A percentile compares a stretch with the other conserved stretches of the same genome.
Conservation (phyloP, 2,113 vertebrate genomes). For the Sinocyclocheilus maitianheensis region DNA sequence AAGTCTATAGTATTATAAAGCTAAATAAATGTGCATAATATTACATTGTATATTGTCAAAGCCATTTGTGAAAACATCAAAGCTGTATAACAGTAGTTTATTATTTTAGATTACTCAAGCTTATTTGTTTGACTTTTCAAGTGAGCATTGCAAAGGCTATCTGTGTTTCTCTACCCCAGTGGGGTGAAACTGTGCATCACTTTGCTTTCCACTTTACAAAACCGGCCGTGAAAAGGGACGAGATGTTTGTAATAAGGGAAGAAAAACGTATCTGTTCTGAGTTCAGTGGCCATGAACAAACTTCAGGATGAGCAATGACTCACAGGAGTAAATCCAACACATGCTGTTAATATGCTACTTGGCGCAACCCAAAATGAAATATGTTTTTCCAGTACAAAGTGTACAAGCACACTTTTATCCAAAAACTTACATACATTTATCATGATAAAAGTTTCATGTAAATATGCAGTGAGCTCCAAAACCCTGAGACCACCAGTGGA, state of each 20-base stretch:
- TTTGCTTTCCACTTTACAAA: constrained; percentile 41
- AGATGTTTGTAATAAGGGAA: constrained; percentile 15
- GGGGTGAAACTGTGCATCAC: constrained; percentile 60
- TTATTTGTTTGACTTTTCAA: constrained; percentile 56
- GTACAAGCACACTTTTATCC: constrained; percentile 4
- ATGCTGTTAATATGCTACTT: constrained; percentile 18
- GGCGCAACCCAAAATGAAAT: neutral
- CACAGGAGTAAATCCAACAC: constrained; percentile 8
- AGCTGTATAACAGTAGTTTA: constrained; percentile 59
- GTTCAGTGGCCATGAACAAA: constrained; percentile 33
- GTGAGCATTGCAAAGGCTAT: constrained; percentile 54
- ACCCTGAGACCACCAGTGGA: constrained; percentile 14
- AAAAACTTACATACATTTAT: constrained; percentile 1
- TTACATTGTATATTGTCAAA: constrained; percentile 50
- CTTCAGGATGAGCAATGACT: constrained; percentile 27
- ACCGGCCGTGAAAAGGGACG: constrained; percentile 36
- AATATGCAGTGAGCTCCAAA: neutral
- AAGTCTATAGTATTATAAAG: neutral
- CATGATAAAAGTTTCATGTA: neutral
- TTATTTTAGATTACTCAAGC: constrained; percentile 60
- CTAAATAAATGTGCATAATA: neutral
- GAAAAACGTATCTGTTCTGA: constrained; percentile 29
- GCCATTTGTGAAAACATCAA: constrained; percentile 53
- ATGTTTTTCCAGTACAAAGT: constrained; percentile 25
- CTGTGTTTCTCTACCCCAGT: constrained; percentile 49